Conservation (phyloP, 2,113 vertebrate species). For the Gavia stellata region DNA sequence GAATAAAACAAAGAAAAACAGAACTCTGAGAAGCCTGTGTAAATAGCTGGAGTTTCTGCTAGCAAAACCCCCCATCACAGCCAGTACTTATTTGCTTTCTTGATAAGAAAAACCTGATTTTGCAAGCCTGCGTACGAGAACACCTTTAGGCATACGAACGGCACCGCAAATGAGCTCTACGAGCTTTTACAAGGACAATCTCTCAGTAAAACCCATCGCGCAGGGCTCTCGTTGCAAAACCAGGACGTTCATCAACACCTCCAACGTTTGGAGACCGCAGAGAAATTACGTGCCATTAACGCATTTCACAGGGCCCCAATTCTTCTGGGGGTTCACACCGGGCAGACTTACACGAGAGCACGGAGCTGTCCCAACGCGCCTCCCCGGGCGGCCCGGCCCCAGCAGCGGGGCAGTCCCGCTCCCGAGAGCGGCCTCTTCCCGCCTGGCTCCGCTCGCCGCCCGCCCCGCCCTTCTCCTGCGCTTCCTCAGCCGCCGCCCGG, state of each 20-base stretch:
- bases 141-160: fast-evolving
- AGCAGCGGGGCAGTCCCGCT: not conserved
- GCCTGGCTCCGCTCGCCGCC: not conserved
- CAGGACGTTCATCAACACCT: fast-evolving
- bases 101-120: not conserved
- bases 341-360: fast-evolving
- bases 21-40: not conserved
- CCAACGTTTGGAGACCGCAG: fast-evolving
- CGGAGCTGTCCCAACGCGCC: fast-evolving
- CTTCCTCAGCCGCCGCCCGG: not conserved
- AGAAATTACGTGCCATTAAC: fast-evolving
- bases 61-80: not conserved
- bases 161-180: not conserved
- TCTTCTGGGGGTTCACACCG: fast-evolving
- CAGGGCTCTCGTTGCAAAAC: fast-evolving
- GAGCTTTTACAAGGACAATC: not conserved
- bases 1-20: not conserved
- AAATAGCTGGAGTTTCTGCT: not conserved
- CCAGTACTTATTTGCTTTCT: not conserved
- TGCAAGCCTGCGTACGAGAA: fast-evolving
- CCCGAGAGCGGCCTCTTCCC: not conserved
- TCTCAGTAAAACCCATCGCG: not conserved
- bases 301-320: fast-evolving
- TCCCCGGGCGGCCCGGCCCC: not conserved
- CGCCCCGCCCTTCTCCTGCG: not conserved